Evolutionary conservation across 2,113 vertebrate species (phyloP).

Genomic region (Myxocyprinus asiaticus): DNA sequence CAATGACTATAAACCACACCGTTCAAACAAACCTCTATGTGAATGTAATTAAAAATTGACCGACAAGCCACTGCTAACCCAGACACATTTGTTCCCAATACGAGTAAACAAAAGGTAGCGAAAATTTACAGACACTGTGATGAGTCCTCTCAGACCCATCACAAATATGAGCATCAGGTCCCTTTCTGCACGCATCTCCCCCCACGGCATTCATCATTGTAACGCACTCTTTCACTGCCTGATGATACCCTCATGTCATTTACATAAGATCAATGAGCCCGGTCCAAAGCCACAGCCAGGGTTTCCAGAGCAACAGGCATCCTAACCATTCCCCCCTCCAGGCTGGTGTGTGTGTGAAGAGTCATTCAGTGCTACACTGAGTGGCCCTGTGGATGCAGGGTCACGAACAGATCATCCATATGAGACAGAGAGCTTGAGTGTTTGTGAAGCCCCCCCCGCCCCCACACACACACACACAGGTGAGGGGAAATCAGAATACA

Average conservation of each 20-base stretch:
- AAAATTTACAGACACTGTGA: slow-evolving; percentile 60
- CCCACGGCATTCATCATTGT: slow-evolving; percentile 37
- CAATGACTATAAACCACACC: too few species aligned
- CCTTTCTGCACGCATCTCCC: slow-evolving; percentile 26
- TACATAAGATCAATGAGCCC: slow-evolving; percentile 72
- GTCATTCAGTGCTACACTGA: slow-evolving; percentile 54
- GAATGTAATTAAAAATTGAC: slow-evolving; percentile 69
- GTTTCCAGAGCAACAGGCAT: slow-evolving; percentile 74
- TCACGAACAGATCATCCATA: slow-evolving; percentile 51
- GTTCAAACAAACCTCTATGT: slow-evolving; percentile 54
- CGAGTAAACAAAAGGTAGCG: slow-evolving; percentile 55
- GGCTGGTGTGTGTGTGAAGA: slow-evolving; percentile 41
- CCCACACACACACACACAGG: neutral
- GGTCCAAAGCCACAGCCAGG: slow-evolving; percentile 45
- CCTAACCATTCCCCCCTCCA: slow-evolving; percentile 29
- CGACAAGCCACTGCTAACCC: slow-evolving; percentile 51
- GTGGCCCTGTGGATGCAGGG: slow-evolving; percentile 64
- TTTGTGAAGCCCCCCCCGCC: neutral
- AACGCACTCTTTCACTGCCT: slow-evolving; percentile 25
- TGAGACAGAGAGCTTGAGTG: neutral
- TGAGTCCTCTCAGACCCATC: slow-evolving; percentile 63
- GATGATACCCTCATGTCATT: slow-evolving; percentile 54
- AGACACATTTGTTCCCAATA: slow-evolving; percentile 36
- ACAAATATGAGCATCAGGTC: slow-evolving; percentile 24
- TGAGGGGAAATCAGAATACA: neutral